Conservation (phyloP, 2,888 invertebrate species). For the Lamellibrachia columna region DNA sequence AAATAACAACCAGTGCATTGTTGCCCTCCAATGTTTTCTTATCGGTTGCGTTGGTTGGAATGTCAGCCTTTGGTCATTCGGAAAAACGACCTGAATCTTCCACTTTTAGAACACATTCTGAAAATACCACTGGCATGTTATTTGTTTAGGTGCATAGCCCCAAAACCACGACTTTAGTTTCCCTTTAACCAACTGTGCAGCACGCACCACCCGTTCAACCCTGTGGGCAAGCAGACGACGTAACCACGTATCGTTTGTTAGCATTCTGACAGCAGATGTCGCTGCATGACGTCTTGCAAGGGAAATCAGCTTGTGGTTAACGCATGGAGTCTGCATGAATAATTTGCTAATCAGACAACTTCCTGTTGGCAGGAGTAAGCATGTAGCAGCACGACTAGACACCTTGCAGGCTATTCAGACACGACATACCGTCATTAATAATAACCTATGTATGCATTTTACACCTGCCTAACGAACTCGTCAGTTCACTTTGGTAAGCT, state of each 20-base stretch:
- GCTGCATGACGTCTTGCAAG: neutral
- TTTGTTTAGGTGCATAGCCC: too few relatives aligned
- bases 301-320: neutral
- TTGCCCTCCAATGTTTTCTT: too few relatives aligned
- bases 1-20: neutral
- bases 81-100: too few relatives aligned
- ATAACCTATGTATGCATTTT: neutral
- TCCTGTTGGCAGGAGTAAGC: neutral
- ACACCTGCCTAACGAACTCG: neutral
- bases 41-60: too few relatives aligned
- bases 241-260: neutral
- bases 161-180: too few relatives aligned
- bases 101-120: too few relatives aligned
- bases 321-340: neutral
- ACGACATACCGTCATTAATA: neutral
- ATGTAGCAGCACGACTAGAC: neutral
- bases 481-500: too few relatives aligned
- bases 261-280: neutral
- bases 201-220: too few relatives aligned
- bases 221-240: too few relatives aligned
- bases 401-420: neutral
- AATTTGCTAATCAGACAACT: neutral
- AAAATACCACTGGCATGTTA: too few relatives aligned
- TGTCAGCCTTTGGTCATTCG: too few relatives aligned
- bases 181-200: too few relatives aligned